Conservation (phyloP, 2,113 vertebrate species). For the Plotosus lineatus region DNA sequence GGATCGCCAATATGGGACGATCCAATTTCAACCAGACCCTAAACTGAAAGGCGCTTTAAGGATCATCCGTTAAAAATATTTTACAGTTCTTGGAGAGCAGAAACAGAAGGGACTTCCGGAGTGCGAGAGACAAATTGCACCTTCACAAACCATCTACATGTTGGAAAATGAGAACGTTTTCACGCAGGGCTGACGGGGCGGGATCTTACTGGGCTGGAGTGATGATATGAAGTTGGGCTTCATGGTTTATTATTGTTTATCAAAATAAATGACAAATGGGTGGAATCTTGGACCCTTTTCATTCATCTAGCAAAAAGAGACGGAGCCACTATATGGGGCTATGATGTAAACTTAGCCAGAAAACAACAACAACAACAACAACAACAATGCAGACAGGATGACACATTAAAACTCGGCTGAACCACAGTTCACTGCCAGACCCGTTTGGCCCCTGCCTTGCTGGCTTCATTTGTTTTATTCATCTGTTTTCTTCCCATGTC, state of each 20-base stretch:
- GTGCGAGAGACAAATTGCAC: neutral
- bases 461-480: too few relatives aligned
- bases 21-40: neutral
- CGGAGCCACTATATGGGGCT: neutral
- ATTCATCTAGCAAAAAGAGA: neutral
- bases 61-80: conserved; percentile 3
- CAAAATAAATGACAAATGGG: neutral
- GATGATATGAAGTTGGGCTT: neutral
- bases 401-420: too few relatives aligned
- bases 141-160: neutral
- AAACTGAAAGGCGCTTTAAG: neutral
- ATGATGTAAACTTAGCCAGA: neutral
- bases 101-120: neutral
- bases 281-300: neutral
- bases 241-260: too few relatives aligned
- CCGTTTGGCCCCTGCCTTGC: too few relatives aligned
- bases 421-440: too few relatives aligned
- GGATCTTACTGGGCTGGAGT: too few relatives aligned
- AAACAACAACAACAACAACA: neutral
- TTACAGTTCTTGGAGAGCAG: neutral
- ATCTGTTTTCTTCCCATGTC: too few relatives aligned
- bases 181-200: neutral
- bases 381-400: neutral
- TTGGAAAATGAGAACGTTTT: neutral
- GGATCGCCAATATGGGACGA: neutral